phyloP scores from a whole-genome alignment of 2,113 vertebrate genomes.

The Octodon degus region DNA sequence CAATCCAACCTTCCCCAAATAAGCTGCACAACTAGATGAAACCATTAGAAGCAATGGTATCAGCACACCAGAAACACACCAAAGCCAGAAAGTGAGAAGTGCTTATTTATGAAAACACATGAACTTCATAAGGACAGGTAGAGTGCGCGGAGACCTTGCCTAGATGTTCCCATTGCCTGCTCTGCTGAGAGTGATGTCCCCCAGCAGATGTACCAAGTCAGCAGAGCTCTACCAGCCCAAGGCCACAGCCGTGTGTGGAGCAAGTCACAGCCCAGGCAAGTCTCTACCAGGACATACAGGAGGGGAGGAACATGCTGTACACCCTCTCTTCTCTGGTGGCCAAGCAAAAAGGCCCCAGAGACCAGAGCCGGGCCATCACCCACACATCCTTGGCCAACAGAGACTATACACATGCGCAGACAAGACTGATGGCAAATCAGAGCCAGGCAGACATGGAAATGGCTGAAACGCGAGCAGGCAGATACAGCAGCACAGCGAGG shows the following conservation, averaged over 20 bases:
- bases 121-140: background rate
- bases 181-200: background rate
- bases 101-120: background rate
- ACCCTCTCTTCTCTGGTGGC: too few relatives aligned
- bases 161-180: background rate
- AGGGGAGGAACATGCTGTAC: background rate
- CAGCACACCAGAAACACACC: background rate
- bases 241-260: background rate
- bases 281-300: background rate
- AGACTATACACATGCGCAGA: background rate
- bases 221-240: background rate
- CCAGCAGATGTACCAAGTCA: background rate
- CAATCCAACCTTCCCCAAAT: background rate
- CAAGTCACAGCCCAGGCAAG: background rate
- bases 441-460: background rate
- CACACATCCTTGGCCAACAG: background rate
- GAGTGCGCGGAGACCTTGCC: rapidly evolving
- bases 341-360: background rate
- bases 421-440: background rate
- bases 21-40: background rate
- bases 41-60: background rate
- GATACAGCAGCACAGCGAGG: background rate
- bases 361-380: background rate
- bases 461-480: background rate
- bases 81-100: background rate